Percentiles rank a stretch among this genome's conserved stretches.
These are phyloP conservation scores for Aphidoletes aphidimyza DNA, from an alignment of 2,888 invertebrate species.

Conservation along the genomic window DNA sequence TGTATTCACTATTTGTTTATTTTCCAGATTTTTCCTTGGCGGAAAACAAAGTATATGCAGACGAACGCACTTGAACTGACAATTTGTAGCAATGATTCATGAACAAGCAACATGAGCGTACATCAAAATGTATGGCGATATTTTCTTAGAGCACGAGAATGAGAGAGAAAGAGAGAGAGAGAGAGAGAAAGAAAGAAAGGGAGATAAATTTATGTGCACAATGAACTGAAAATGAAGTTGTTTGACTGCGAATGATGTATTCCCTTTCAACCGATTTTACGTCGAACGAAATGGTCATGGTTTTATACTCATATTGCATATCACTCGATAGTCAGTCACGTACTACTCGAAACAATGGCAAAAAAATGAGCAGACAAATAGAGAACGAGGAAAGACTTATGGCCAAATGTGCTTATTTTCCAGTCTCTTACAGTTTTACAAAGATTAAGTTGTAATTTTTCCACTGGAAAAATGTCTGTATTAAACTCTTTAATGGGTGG, in stretches of 20 bases:
- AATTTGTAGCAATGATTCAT: slow-evolving; percentile 33
- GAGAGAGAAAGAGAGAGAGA: no score
- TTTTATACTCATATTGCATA: not conserved
- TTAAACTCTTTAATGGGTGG: not conserved
- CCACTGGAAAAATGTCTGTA: not conserved
- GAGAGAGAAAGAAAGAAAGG: no score
- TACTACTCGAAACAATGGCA: not conserved
- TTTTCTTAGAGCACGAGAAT: not conserved
- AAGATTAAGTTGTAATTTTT: slow-evolving; percentile 32
- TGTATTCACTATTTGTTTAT: slow-evolving; percentile 13
- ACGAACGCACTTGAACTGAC: slow-evolving; percentile 49
- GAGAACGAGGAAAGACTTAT: not conserved
- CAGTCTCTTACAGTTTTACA: not conserved
- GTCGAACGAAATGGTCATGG: not conserved
- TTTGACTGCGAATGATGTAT: slow-evolving; percentile 35
- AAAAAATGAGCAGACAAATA: not conserved
- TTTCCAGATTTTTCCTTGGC: slow-evolving; percentile 31
- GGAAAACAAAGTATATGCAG: not conserved
- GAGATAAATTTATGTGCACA: slow-evolving; percentile 47
- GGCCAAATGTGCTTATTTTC: slow-evolving; percentile 16
- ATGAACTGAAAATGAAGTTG: slow-evolving; percentile 39
- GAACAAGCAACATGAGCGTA: not conserved
- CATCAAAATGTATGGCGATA: slow-evolving; percentile 43
- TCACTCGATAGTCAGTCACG: not conserved
- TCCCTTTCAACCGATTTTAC: not conserved